A percentile compares a stretch with the other conserved stretches of the same genome.
Evolutionary conservation across 2,797 vertebrate species (phyloP).

Genomic region (Oreochromis grahami): DNA sequence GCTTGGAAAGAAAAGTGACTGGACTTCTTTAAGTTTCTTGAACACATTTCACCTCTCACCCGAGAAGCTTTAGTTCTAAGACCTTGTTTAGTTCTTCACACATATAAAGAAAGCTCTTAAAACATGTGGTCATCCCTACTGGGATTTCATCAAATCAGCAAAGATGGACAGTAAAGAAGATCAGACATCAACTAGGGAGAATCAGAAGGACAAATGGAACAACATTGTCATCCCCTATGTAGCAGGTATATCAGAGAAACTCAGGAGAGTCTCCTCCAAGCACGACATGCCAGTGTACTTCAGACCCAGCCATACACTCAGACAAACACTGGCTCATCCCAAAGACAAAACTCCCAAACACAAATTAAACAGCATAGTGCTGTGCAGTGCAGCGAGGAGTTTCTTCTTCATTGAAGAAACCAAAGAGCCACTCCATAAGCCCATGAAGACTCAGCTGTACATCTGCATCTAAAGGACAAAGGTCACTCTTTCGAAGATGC

Average conservation of each 20-base stretch:
- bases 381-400: neutral
- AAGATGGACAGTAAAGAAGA: neutral
- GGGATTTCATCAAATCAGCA: neutral
- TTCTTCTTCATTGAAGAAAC: neutral
- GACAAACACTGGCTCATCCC: neutral
- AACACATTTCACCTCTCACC: neutral
- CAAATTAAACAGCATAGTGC: neutral
- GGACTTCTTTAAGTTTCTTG: neutral
- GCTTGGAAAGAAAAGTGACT: neutral
- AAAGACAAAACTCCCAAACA: neutral
- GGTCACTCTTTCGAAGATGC: neutral
- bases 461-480: neutral
- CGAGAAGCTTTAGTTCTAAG: neutral
- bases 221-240: neutral
- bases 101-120: neutral
- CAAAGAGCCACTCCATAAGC: neutral
- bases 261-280: neutral
- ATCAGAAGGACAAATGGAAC: neutral
- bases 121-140: accelerated
- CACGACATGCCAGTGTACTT: neutral
- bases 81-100: neutral
- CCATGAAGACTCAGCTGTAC: neutral
- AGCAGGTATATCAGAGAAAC: neutral
- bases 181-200: neutral
- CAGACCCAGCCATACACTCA: neutral